Evolutionary conservation across 1,140 invertebrate genomes (phyloP).

Genomic region (Galleria mellonella): DNA sequence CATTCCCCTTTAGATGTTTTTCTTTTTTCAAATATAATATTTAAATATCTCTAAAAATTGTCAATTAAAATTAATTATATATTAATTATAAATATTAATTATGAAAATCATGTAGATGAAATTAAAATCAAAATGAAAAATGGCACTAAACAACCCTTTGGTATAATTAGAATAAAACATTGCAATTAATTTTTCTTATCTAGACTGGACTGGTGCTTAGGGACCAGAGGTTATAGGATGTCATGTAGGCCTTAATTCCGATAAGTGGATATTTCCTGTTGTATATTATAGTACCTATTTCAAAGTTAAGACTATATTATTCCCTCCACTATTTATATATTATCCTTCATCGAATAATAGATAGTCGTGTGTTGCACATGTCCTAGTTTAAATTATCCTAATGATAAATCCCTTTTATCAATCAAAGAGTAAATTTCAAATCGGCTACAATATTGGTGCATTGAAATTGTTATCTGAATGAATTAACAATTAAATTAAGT

Average conservation of each 20-base stretch:
- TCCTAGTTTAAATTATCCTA: neutral
- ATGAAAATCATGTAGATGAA: neutral
- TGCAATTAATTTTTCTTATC: neutral
- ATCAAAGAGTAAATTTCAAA: too few species aligned
- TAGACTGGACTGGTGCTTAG: conserved; percentile 45
- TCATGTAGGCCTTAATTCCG: conserved; percentile 28
- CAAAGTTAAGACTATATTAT: conserved; percentile 52
- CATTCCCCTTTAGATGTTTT: too few species aligned
- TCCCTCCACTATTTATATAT: conserved; percentile 57
- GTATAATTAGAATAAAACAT: too few species aligned
- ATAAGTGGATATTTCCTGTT: conserved; percentile 20
- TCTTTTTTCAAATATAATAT: too few species aligned
- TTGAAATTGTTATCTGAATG: too few species aligned
- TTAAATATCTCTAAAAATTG: neutral
- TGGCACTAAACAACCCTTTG: neutral
- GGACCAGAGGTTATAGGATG: conserved; percentile 44
- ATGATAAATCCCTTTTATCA: neutral
- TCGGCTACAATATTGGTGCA: too few species aligned
- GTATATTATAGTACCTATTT: conserved; percentile 28
- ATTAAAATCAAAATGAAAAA: neutral
- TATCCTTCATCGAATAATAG: conserved; percentile 23
- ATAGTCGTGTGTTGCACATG: conserved; percentile 20
- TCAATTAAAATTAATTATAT: conserved; percentile 1
- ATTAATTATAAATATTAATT: neutral
- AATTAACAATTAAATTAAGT: too few species aligned